Base-by-base conservation (phyloP, 2,113 vertebrate genomes). In the Sialia sialis region DNA sequence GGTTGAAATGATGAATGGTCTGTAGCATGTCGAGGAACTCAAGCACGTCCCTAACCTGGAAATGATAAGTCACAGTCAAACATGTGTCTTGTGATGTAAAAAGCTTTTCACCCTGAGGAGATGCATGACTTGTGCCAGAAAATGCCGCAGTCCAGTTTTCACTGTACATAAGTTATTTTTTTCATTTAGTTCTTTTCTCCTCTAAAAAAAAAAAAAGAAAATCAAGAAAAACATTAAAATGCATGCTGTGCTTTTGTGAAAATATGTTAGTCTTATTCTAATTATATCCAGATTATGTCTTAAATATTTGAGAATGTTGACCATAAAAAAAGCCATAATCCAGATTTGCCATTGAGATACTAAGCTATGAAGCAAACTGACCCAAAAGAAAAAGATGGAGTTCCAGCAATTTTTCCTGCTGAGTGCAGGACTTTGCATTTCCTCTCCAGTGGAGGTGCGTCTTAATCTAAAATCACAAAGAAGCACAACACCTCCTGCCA, bases 31-130 rank as follows among this genome's bases (percentile, higher is more conserved):
- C 12, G 23, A 91, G 64, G 54, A 89, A 73, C 30, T n/a, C 17
- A 83, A 70, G 52, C 22, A 9, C 29, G 55, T 67, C 15, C 62
- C 66, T 82, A 81, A 79, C 67, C 69, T 68, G 84, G 72, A 91
- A 94, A 80, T 56, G 69, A 10, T 59, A 93, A 80, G 19, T 82
- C 51, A 86, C 27, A 86, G 34, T 23, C 66, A 95, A 86, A 90
- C n/a, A 56, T 5, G 13, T 76, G 59, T 54, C 79, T 69, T 76
- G 29, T 43, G 82, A 93, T 77, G 17, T 76, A 73, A 93, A 77
- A 75, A 90, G 51, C 13, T 92, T 95, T 94, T 74, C 55, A 75
- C 16, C 66, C 77, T 58, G 34, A 5, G 2, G 32, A 92, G 52
- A 75, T 8, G 21, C 41, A 46, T 23, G 12, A 44, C 18, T 84